Base-by-base conservation (phyloP, 2,797 vertebrate genomes). In the Cottoperca gobio region DNA sequence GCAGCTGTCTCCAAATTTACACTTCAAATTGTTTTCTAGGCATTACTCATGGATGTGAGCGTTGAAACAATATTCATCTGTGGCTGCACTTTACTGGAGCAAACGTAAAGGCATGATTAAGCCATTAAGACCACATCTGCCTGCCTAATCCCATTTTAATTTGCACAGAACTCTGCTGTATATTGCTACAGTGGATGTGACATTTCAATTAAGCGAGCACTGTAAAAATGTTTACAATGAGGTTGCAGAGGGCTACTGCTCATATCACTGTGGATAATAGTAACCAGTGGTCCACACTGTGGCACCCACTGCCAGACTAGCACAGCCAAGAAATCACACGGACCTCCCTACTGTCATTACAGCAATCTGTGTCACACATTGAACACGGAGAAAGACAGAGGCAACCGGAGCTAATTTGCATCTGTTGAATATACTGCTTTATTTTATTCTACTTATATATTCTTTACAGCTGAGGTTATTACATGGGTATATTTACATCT, bases 111-210 rank as follows among this genome's bases (percentile, higher is more conserved):
- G 81, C 89, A 85, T 92, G 90, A 94, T 95, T 93, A 93, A 91
- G 88, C 79, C 89, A 94, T 95, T 95, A 94, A 92, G 88, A 81
- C 68, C 88, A 92, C 94, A 95, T 95, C 92, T 95, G 93, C 90
- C 90, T 74, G 69, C 86, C 83, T 93, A 90, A 95, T 95, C 94
- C 86, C 52, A 90, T 93, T 93, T 94, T 93, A 94, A 95, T 94
- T 94, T 87, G 87, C 73, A n/a, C 70, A 89, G 88, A 90, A 89
- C 86, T 88, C 76, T 52, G 79, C 80, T 83, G 82, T 86, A 82
- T 86, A 76, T 85, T 86, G 80, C 83, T 65, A 76, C 81, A 85
- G 88, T 87, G 71, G 80, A 89, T 93, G 82, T 92, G 91, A 92
- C 93, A 85, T 91, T 94, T 93, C 92, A 94, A 95, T 95, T 92